phyloP scores from a whole-genome alignment of 2,888 invertebrate species.

The Meiosimyza platycephala region DNA sequence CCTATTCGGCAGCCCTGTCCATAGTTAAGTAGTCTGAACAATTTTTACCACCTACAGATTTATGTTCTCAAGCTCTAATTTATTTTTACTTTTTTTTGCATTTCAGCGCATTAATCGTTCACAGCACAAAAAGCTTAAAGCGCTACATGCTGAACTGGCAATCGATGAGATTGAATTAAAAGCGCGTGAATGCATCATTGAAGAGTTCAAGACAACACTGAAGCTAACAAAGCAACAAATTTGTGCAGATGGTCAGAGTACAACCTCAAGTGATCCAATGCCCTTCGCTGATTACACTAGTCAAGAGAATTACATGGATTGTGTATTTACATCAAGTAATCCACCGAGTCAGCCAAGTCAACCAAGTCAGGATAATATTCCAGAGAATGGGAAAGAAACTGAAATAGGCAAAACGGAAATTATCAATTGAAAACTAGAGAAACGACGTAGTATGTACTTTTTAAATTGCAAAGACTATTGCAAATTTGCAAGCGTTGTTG shows the following conservation, averaged over 20 bases:
- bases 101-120: slow-evolving; percentile 54
- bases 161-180: slow-evolving; percentile 62
- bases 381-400: not conserved
- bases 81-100: not conserved
- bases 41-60: not conserved
- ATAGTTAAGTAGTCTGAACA: not conserved
- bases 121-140: slow-evolving; percentile 57
- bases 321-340: slow-evolving; percentile 41
- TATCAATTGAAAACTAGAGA: too few species aligned
- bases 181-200: slow-evolving; percentile 58
- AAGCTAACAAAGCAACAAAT: slow-evolving; percentile 45
- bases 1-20: too few species aligned
- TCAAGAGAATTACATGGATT: slow-evolving; percentile 45
- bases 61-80: not conserved
- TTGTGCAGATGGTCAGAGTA: slow-evolving; percentile 35
- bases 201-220: slow-evolving; percentile 52
- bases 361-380: slow-evolving; percentile 2
- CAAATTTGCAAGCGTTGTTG: too few species aligned
- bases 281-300: slow-evolving; percentile 36
- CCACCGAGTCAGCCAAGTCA: not conserved
- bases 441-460: too few species aligned
- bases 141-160: slow-evolving; percentile 61
- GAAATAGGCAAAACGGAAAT: too few species aligned
- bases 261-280: slow-evolving; percentile 30
- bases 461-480: too few species aligned